Conservation (phyloP, 2,797 vertebrate species). For the Sebastes steindachneri region DNA sequence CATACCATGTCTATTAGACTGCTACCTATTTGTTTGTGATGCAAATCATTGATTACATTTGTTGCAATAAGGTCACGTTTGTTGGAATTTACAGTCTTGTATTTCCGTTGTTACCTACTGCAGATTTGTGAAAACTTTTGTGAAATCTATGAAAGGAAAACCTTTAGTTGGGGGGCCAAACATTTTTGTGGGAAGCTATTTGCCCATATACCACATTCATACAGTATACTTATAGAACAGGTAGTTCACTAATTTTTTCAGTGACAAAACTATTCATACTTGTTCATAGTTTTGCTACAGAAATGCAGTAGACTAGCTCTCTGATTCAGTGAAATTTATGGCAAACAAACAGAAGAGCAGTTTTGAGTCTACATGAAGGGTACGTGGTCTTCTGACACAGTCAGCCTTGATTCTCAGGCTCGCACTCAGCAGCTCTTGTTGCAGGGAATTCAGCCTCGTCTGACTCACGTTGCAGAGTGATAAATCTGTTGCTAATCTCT, state of each 20-base stretch:
- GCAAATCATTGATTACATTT: background rate
- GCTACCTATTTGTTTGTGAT: background rate
- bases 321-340: background rate
- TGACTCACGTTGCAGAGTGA: slow-evolving; percentile 79
- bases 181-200: background rate
- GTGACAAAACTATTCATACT: background rate
- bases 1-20: background rate
- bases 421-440: slow-evolving; percentile 72
- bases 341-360: slow-evolving; percentile 5
- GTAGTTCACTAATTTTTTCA: background rate
- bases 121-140: background rate
- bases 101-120: background rate
- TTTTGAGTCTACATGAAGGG: slow-evolving; percentile 19
- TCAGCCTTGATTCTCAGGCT: slow-evolving; percentile 60
- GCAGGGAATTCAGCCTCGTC: slow-evolving; percentile 67
- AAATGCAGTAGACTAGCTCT: background rate
- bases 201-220: background rate
- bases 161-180: background rate
- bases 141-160: background rate
- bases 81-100: background rate
- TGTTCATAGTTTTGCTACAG: background rate
- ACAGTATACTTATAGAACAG: background rate
- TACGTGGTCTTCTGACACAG: slow-evolving; percentile 38
- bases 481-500: slow-evolving; percentile 84
- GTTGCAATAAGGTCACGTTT: background rate